Evolutionary conservation across 2,888 invertebrate species (phyloP).

Genomic region (Elegia similella): DNA sequence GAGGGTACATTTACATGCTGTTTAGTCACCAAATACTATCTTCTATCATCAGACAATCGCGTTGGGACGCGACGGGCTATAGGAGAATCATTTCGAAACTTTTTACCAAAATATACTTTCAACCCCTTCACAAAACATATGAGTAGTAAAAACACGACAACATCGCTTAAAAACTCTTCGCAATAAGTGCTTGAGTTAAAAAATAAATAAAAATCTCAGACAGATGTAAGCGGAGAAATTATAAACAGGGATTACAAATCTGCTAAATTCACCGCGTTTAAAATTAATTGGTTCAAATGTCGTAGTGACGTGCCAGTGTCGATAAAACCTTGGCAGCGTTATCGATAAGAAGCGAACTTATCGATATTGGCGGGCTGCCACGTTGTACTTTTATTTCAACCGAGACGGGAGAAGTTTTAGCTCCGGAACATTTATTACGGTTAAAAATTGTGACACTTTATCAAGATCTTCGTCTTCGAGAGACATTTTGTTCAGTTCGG

Average conservation of each 20-base stretch:
- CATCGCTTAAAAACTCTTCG: background rate
- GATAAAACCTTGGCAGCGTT: conserved; percentile 18
- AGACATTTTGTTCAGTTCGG: background rate
- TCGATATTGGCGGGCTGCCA: conserved; percentile 10
- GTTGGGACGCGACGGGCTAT: too few relatives aligned
- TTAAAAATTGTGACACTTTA: conserved; percentile 14
- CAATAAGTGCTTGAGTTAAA: background rate
- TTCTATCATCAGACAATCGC: too few relatives aligned
- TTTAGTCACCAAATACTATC: too few relatives aligned
- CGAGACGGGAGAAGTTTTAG: conserved; percentile 9
- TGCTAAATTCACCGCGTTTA: conserved; percentile 33
- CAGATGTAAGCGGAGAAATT: background rate
- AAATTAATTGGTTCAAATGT: conserved; percentile 57
- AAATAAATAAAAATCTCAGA: background rate
- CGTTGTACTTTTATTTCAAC: conserved; percentile 9
- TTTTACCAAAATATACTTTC: background rate
- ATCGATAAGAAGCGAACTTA: conserved; percentile 17
- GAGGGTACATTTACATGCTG: too few relatives aligned
- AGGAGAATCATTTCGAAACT: too few relatives aligned
- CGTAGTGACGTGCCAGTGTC: conserved; percentile 31
- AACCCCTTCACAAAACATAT: background rate
- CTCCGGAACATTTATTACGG: conserved; percentile 10
- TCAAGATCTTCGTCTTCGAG: background rate
- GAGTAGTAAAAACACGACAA: background rate
- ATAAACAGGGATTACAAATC: conserved; percentile 5